Conservation (phyloP, 2,888 invertebrate species). For the Apamea crenata region DNA sequence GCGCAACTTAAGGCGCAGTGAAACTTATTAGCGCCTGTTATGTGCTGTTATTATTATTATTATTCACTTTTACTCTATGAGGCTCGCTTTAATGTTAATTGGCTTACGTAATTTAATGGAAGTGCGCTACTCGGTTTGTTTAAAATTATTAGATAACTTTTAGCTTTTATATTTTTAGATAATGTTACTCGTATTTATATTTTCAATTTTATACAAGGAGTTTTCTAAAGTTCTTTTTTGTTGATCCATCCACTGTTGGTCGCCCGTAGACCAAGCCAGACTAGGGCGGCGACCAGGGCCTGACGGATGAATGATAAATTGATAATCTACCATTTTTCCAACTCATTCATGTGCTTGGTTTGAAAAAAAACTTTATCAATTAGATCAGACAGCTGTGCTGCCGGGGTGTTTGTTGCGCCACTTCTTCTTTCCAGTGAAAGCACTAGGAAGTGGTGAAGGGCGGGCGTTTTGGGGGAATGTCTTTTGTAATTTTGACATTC, state of each 20-base stretch:
- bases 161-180: background rate
- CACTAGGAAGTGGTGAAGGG: no score
- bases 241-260: background rate
- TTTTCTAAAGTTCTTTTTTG: background rate
- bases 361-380: background rate
- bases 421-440: no score
- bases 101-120: slow-evolving; percentile 34
- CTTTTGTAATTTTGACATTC: no score
- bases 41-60: slow-evolving; percentile 57
- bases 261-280: background rate
- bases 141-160: no score
- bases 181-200: slow-evolving; percentile 6
- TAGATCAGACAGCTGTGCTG: background rate
- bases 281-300: background rate
- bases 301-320: background rate
- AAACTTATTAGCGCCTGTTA: slow-evolving; percentile 70
- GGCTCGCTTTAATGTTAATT: slow-evolving; percentile 27
- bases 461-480: no score
- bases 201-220: background rate
- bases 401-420: no score
- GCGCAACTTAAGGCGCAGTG: slow-evolving; percentile 66
- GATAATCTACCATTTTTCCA: background rate
- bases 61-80: slow-evolving; percentile 63
- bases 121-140: slow-evolving; percentile 10
- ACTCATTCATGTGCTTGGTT: background rate